Percentiles rank a stretch among this genome's conserved stretches.
Evolutionary conservation across 2,113 vertebrate species (phyloP).

Genomic region (Chitala chitala): DNA sequence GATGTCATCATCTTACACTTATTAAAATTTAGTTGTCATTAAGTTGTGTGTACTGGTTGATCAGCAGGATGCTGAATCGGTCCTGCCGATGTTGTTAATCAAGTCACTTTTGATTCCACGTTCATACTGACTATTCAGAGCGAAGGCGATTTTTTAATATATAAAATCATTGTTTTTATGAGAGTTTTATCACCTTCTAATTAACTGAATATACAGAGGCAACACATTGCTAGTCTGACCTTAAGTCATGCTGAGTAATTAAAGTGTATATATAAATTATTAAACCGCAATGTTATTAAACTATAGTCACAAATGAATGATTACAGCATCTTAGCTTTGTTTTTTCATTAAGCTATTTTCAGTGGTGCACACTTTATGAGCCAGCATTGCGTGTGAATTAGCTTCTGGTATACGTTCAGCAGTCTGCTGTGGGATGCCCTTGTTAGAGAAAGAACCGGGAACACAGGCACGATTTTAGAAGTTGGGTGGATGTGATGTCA

Average conservation of each 20-base stretch:
- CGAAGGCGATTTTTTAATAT: too few relatives aligned
- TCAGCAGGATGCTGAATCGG: background rate
- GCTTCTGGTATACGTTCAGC: too few relatives aligned
- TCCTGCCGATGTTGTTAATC: background rate
- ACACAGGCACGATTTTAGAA: background rate
- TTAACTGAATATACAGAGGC: background rate
- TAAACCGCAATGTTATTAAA: background rate
- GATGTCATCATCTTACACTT: background rate
- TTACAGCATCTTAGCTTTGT: background rate
- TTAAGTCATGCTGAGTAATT: background rate
- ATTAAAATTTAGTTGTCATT: background rate
- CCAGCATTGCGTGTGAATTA: too few relatives aligned
- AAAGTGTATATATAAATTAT: background rate
- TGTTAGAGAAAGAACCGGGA: background rate
- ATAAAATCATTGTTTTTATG: too few relatives aligned
- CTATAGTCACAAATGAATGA: background rate
- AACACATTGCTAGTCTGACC: background rate
- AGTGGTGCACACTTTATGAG: background rate
- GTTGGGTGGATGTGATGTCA: too few relatives aligned
- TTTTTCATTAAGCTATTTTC: background rate
- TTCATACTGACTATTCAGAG: background rate
- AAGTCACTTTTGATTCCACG: background rate
- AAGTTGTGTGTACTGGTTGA: background rate
- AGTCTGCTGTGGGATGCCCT: background rate
- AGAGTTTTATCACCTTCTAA: background rate